Percentiles rank a stretch among this genome's conserved stretches.
phyloP scores from a whole-genome alignment of 2,113 vertebrate genomes.

The Pygoscelis adeliae region DNA sequence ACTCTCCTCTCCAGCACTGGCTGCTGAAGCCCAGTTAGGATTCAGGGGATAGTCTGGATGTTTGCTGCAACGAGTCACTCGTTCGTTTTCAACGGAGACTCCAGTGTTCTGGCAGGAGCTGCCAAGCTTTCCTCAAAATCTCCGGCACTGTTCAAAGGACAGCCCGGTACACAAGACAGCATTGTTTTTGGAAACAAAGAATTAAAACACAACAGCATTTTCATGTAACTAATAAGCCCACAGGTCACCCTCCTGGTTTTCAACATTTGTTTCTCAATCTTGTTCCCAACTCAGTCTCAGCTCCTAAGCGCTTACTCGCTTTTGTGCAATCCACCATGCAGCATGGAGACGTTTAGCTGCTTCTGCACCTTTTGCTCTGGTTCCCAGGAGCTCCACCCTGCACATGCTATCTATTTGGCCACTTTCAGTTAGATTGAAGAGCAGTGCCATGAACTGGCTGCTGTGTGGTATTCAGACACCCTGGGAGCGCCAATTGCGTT shows the following conservation, averaged over 20 bases:
- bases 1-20: neutral
- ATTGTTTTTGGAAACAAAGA: neutral
- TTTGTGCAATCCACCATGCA: neutral
- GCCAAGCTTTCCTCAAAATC: constrained; percentile 13
- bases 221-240: neutral
- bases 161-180: neutral
- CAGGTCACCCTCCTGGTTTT: neutral
- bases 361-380: neutral
- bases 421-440: neutral
- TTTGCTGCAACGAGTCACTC: neutral
- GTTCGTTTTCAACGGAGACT: neutral
- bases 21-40: neutral
- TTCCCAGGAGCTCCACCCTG: neutral
- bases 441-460: neutral
- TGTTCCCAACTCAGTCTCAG: neutral
- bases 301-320: accelerated
- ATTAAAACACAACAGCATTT: neutral
- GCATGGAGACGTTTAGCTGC: accelerated
- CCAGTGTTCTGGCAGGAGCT: neutral
- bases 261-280: neutral
- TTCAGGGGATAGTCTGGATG: constrained; percentile 1
- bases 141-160: neutral
- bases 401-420: accelerated
- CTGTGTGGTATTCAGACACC: neutral
- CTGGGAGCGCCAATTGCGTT: neutral